A percentile compares a stretch with the other conserved stretches of the same genome.
phyloP scores from a whole-genome alignment of 2,888 invertebrate species.

The Trichopria drosophilae region DNA sequence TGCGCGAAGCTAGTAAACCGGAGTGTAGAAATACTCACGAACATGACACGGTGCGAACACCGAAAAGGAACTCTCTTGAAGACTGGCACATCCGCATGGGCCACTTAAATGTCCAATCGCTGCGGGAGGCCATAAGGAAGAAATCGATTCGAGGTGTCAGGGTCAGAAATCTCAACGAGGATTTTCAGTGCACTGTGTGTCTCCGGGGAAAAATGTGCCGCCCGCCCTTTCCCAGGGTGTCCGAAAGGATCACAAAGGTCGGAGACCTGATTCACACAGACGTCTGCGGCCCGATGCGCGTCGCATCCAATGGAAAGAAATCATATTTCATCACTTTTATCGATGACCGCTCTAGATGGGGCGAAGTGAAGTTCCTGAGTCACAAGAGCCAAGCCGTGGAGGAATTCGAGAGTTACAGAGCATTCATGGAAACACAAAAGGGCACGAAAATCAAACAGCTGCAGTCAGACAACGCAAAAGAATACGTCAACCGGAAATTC shows the following conservation, averaged over 20 bases:
- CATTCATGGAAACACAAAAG: conserved; percentile 30
- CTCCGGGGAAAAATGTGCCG: conserved; percentile 12
- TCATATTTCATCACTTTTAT: too few species aligned
- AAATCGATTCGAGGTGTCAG: too few species aligned
- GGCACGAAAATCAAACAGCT: conserved; percentile 9
- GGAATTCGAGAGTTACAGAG: conserved; percentile 31
- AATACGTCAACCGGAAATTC: conserved; percentile 12
- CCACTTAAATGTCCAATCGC: too few species aligned
- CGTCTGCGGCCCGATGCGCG: too few species aligned
- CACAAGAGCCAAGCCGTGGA: too few species aligned
- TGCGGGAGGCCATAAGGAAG: too few species aligned
- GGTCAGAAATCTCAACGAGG: too few species aligned
- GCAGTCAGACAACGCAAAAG: conserved; percentile 10
- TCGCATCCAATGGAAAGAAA: too few species aligned
- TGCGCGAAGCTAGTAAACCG: neutral
- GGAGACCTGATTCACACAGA: conserved; percentile 37
- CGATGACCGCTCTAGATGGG: too few species aligned
- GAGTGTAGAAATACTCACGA: conserved; percentile 7
- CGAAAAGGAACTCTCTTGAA: too few species aligned
- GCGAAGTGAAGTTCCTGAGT: conserved; percentile 35
- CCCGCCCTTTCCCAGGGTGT: conserved; percentile 5
- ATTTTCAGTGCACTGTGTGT: too few species aligned
- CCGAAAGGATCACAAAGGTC: neutral
- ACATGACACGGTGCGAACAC: conserved; percentile 1
- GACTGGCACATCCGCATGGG: too few species aligned